Conservation (phyloP, 2,113 vertebrate genomes). For the Hypanus sabinus region DNA sequence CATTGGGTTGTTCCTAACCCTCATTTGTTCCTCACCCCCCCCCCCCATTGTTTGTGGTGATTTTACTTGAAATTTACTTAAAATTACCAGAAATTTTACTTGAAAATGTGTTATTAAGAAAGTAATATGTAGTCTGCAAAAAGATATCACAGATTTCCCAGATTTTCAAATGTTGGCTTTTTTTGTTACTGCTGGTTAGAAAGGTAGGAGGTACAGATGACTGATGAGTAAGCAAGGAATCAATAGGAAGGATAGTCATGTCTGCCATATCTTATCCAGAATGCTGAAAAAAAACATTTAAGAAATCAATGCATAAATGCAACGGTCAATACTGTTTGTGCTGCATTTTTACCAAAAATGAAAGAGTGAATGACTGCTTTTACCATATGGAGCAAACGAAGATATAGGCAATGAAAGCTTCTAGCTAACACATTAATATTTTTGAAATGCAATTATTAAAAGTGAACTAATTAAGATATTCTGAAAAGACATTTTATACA, state of each 20-base stretch:
- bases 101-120: too few relatives aligned
- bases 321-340: background rate
- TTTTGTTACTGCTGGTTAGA: background rate
- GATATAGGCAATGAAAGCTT: background rate
- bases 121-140: background rate
- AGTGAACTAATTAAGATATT: background rate
- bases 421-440: background rate
- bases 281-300: background rate
- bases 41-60: too few relatives aligned
- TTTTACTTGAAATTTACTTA: too few relatives aligned
- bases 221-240: background rate
- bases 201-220: background rate
- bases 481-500: background rate
- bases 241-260: background rate
- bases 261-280: background rate
- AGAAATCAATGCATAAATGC: background rate
- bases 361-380: background rate
- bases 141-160: background rate
- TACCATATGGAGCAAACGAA: background rate
- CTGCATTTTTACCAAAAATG: background rate
- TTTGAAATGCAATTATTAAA: background rate
- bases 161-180: background rate
- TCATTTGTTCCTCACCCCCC: too few relatives aligned
- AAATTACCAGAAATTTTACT: too few relatives aligned
- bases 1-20: too few relatives aligned